Evolutionary conservation across 2,797 vertebrate genomes (phyloP).

Genomic region (Streptopelia turtur): DNA sequence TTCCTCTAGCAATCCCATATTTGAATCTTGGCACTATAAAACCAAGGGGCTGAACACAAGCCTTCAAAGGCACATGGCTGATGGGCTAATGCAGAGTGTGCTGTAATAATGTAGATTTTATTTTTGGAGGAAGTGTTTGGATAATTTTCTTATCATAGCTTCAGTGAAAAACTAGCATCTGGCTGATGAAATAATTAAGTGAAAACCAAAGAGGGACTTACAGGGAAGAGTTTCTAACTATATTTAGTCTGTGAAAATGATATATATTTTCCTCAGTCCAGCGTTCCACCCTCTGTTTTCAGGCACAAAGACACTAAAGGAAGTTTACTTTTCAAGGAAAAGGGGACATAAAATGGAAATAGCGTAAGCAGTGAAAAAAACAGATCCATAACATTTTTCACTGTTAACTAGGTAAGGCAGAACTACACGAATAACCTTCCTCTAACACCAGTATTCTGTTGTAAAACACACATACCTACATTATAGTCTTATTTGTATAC

Average conservation of each 20-base stretch:
- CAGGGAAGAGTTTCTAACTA: background rate
- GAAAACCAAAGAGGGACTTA: constrained; percentile 2
- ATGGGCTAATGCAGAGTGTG: background rate
- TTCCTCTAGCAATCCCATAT: constrained; percentile 65
- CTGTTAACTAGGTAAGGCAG: background rate
- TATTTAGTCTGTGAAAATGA: background rate
- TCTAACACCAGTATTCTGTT: background rate
- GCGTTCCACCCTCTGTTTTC: background rate
- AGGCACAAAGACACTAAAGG: background rate
- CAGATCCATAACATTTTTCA: background rate
- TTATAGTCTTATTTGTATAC: background rate
- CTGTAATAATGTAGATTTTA: constrained; percentile 7
- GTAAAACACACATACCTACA: background rate
- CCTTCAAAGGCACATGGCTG: constrained; percentile 49
- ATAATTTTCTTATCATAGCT: constrained; percentile 30
- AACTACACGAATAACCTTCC: background rate
- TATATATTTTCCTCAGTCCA: background rate
- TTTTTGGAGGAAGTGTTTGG: constrained; percentile 43
- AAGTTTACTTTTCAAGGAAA: background rate
- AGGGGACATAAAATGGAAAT: background rate
- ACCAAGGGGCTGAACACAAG: background rate
- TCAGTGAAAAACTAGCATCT: constrained; percentile 42
- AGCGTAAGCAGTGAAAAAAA: background rate
- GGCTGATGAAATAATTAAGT: constrained; percentile 37
- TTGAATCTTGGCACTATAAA: constrained; percentile 61